Evolutionary conservation across 2,888 invertebrate genomes (phyloP), one percentile per base, ranked within the genome.

Genomic region (Lymantria dispar): DNA sequence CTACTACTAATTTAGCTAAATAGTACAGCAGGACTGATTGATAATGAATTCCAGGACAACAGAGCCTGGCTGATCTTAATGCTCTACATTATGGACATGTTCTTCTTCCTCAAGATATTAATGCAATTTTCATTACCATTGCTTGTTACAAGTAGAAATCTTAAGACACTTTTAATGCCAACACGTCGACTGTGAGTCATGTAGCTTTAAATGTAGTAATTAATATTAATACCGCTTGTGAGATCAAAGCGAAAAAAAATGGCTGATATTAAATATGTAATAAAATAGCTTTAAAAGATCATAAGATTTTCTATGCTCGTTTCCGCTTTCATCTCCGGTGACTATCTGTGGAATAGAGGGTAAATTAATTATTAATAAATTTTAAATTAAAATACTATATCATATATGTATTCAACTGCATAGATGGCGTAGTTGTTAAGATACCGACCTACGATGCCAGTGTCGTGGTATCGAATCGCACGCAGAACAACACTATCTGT

Each of bases 71-170:
- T 84, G 1, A 63, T 87, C 0, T n/a, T 70, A 0, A 43, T 58
- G 0, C 62, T 87, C 0, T 87, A 87, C 43, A 56, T 62, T 0
- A 54, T 87, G 47, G 87, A 87, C 49, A n/a, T 79, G 0, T 72
- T 69, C 2, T 87, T 87, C 56, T 63, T 58, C 13, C 12, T 80
- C 33, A 87, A 86, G 64, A 79, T 87, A 11, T 13, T 82, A 8
- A 62, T 80, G 36, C 70, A 80, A 9, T 78, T 65, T 38, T 53
- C 64, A 0, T 10, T 76, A 40, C 84, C 83, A 0, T 54, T 62
- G n/a, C 54, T 79, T 0, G 64, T 69, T 1, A 60, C 60, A 0
- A 52, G 62, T 0, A 64, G 53, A 0, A 60, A 65, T 48, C 53
- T 72, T 9, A 63, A 65, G 45, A 66, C 58, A 14, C 50, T 65